Percentiles rank a stretch among this genome's conserved stretches.
These are phyloP conservation scores for Bucorvus abyssinicus DNA, from an alignment of 2,797 vertebrate species.

Conservation along the genomic window DNA sequence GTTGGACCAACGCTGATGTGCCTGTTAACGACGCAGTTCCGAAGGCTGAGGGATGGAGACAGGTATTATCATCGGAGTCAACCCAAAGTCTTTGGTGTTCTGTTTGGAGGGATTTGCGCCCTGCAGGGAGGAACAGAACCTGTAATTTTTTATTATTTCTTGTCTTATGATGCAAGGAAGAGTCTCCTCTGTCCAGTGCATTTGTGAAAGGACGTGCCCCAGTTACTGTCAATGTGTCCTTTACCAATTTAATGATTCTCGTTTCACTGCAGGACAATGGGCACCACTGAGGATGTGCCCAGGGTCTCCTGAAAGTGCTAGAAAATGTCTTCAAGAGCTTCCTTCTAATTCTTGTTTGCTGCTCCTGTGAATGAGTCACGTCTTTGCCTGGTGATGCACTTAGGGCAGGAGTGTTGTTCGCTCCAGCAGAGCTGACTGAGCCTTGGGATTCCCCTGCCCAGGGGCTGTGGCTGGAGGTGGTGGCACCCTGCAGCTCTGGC, in stretches of 20 bases:
- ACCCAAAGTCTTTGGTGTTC: not conserved
- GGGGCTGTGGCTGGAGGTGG: not conserved
- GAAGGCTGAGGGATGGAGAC: constrained; percentile 74
- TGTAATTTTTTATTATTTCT: not conserved
- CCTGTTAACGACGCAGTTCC: constrained; percentile 69
- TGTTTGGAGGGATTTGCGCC: not conserved
- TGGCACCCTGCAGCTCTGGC: not conserved
- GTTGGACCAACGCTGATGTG: constrained; percentile 74
- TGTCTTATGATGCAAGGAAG: not conserved
- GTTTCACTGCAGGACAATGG: not conserved
- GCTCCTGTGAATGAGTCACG: fast-evolving
- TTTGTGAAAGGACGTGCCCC: not conserved
- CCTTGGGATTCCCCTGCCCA: not conserved
- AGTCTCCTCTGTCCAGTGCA: not conserved
- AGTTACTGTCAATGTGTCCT: not conserved
- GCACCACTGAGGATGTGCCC: not conserved
- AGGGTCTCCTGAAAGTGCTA: not conserved
- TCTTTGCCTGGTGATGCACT: not conserved
- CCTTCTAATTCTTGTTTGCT: not conserved
- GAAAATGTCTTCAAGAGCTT: not conserved
- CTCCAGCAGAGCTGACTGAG: not conserved
- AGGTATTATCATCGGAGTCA: constrained; percentile 20
- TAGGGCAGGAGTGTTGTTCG: not conserved
- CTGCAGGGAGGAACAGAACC: not conserved
- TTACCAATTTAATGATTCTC: not conserved